Conservation (phyloP, 2,888 invertebrate genomes). For the Leptinotarsa tumamoca region DNA sequence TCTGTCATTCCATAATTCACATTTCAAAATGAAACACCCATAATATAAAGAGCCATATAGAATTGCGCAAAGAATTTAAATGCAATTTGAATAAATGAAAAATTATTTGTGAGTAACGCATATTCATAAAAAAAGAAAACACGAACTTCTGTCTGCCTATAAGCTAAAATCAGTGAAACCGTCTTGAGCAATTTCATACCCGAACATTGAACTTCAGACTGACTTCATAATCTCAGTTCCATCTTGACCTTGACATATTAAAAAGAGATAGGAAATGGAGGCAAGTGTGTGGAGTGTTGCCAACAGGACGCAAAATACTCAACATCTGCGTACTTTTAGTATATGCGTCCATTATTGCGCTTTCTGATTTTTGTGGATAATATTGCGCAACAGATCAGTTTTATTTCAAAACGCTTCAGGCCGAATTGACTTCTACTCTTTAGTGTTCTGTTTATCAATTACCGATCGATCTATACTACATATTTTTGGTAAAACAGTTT, state of each 20-base stretch:
- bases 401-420: no score
- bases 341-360: no score
- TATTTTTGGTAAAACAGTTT: no score
- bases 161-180: background rate
- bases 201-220: slow-evolving; percentile 23
- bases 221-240: slow-evolving; percentile 22
- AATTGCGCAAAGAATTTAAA: background rate
- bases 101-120: background rate
- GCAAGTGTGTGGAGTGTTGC: slow-evolving; percentile 4
- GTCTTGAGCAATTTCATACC: background rate
- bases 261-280: slow-evolving; percentile 15
- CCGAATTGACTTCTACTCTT: no score
- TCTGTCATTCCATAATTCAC: background rate
- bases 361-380: no score
- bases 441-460: no score
- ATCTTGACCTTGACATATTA: slow-evolving; percentile 37
- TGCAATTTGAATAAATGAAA: background rate
- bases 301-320: no score
- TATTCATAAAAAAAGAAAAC: background rate
- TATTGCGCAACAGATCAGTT: no score
- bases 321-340: no score
- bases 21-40: background rate
- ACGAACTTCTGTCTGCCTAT: background rate
- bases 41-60: background rate
- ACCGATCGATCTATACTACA: no score